A percentile compares a stretch with the other conserved stretches of the same genome.
These are phyloP conservation scores for Drosophila merina DNA, from an alignment of 2,888 invertebrate genomes.

Conservation along the genomic window DNA sequence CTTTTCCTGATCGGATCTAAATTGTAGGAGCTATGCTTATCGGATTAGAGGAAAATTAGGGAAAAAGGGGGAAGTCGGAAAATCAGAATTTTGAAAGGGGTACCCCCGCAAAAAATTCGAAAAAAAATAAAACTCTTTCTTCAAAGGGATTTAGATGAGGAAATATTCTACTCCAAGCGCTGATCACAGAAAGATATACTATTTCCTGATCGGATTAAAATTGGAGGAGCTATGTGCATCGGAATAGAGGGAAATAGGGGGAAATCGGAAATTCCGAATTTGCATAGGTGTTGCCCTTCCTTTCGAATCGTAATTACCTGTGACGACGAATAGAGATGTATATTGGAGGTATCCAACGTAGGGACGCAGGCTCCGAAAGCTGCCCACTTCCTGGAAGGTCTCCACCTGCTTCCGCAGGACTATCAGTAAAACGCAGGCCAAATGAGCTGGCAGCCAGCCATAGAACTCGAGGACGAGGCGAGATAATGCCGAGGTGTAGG, in stretches of 20 bases:
- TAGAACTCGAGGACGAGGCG: constrained; percentile 88
- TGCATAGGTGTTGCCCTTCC: too few species aligned
- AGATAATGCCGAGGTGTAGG: constrained; percentile 86
- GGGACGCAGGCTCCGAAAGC: constrained; percentile 84
- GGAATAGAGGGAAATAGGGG: too few species aligned
- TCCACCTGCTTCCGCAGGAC: constrained; percentile 86
- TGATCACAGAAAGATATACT: background rate
- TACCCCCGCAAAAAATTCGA: too few species aligned
- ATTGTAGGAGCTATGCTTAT: too few species aligned
- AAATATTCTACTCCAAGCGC: background rate
- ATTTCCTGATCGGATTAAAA: background rate
- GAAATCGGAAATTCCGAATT: too few species aligned
- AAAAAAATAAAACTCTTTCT: background rate
- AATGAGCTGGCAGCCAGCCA: constrained; percentile 87
- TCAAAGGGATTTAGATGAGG: background rate
- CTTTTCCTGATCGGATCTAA: too few species aligned
- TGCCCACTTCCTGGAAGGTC: constrained; percentile 77
- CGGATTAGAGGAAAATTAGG: too few species aligned
- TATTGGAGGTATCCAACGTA: constrained; percentile 87
- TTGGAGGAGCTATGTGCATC: background rate
- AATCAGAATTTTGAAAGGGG: too few species aligned
- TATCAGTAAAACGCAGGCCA: constrained; percentile 87
- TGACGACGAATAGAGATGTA: constrained; percentile 83
- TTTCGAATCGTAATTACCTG: constrained; percentile 52
- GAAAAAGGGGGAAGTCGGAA: too few species aligned